Percentiles rank a stretch among this genome's conserved stretches.
phyloP scores from a whole-genome alignment of 2,888 invertebrate genomes.

The Xanthia togata region DNA sequence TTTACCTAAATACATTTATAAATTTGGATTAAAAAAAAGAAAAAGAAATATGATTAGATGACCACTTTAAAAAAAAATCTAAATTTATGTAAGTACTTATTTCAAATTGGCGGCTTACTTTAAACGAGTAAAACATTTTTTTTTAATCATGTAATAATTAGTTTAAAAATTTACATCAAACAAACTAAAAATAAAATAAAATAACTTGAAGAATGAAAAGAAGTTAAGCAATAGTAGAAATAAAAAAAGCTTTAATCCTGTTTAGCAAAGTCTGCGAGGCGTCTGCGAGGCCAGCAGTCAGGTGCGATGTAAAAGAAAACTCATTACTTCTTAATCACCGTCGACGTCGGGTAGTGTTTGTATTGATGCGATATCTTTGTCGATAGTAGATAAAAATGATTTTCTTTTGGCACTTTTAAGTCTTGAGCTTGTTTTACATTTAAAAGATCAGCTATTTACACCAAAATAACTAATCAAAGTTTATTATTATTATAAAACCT shows the following conservation, averaged over 20 bases:
- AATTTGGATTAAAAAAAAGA: not conserved
- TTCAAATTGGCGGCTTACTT: too few species aligned
- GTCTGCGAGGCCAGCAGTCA: constrained; percentile 83
- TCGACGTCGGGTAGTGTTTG: constrained; percentile 74
- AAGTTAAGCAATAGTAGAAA: constrained; percentile 72
- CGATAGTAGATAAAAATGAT: constrained; percentile 70
- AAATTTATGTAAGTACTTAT: not conserved
- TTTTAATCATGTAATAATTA: too few species aligned
- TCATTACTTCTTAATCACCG: constrained; percentile 89
- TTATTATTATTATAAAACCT: too few species aligned
- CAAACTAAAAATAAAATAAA: constrained; percentile 24
- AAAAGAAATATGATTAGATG: not conserved
- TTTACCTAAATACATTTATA: not conserved
- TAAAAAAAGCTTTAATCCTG: constrained; percentile 87
- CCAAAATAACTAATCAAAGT: too few species aligned
- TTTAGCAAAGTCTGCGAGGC: constrained; percentile 83
- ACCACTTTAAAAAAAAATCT: not conserved
- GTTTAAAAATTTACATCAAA: constrained; percentile 8
- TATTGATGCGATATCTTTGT: constrained; percentile 65
- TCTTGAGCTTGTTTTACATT: not conserved
- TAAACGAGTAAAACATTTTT: too few species aligned
- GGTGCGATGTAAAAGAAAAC: constrained; percentile 88
- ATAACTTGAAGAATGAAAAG: constrained; percentile 57
- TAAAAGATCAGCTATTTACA: too few species aligned
- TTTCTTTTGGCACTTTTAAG: not conserved